Percentiles rank a stretch among this genome's conserved stretches.
These are phyloP conservation scores for Lasioglossum figueresi DNA, from an alignment of 2,888 invertebrate genomes.

Conservation along the genomic window DNA sequence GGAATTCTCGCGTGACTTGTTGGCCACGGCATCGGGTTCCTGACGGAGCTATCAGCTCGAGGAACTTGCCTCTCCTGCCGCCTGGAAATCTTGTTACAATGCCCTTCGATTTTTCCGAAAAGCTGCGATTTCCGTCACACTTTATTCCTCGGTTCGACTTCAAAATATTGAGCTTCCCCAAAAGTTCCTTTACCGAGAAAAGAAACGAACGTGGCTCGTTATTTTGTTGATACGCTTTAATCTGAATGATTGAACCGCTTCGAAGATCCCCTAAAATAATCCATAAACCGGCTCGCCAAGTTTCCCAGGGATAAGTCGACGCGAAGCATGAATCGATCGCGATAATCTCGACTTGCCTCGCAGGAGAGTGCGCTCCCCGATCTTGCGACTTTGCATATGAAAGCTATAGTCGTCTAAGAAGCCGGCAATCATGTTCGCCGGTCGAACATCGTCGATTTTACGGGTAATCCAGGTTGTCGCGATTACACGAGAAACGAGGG, in stretches of 20 bases:
- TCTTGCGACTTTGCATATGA: constrained; percentile 17
- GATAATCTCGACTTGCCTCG: not conserved
- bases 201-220: too few species aligned
- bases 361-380: not conserved
- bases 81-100: not conserved
- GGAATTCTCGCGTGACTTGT: constrained; percentile 66
- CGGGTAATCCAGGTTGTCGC: not conserved
- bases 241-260: too few species aligned
- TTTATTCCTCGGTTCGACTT: not conserved
- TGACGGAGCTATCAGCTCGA: constrained; percentile 33
- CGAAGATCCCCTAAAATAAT: too few species aligned
- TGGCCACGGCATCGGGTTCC: constrained; percentile 42
- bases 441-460: constrained; percentile 1
- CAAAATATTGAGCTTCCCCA: not conserved
- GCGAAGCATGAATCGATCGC: not conserved
- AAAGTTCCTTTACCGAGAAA: not conserved
- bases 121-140: not conserved
- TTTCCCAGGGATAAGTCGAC: not conserved
- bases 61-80: constrained; percentile 10
- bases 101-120: not conserved
- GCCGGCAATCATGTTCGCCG: not conserved
- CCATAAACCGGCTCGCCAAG: not conserved
- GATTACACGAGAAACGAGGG: not conserved
- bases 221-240: not conserved
- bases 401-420: not conserved